phyloP scores from a whole-genome alignment of 2,797 vertebrate genomes.

The Lycodopsis pacificus region DNA sequence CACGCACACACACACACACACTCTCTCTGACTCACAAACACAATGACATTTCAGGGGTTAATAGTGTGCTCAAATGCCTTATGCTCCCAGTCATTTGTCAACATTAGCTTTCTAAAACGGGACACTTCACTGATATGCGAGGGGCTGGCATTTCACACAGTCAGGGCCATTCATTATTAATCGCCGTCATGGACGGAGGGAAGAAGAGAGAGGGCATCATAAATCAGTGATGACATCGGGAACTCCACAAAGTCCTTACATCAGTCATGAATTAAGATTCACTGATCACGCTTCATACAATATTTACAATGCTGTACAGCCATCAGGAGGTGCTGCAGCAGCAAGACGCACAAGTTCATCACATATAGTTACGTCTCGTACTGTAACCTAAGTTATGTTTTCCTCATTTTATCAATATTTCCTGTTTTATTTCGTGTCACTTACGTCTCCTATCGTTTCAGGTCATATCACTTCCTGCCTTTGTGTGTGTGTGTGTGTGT shows the following conservation, averaged over 20 bases:
- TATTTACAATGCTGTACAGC: conserved; percentile 12
- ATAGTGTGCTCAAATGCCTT: conserved; percentile 65
- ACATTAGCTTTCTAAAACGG: conserved; percentile 69
- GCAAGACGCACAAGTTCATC: neutral
- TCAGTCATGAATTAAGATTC: conserved; percentile 30
- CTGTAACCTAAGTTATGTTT: no score
- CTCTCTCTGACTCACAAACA: conserved; percentile 1
- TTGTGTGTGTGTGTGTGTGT: no score
- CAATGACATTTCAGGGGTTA: conserved; percentile 71
- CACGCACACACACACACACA: neutral
- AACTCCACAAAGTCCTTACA: conserved; percentile 17
- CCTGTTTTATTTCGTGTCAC: neutral
- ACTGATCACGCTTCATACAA: conserved; percentile 10
- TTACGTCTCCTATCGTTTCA: neutral
- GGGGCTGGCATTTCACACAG: conserved; percentile 75
- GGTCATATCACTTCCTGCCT: no score
- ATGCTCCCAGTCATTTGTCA: conserved; percentile 75
- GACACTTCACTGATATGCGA: conserved; percentile 69
- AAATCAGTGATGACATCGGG: conserved; percentile 56
- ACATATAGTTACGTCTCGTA: neutral
- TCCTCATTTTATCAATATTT: neutral
- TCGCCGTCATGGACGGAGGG: conserved; percentile 53
- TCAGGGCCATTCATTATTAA: conserved; percentile 75
- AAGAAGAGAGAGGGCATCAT: conserved; percentile 28
- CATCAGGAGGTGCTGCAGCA: conserved; percentile 1